phyloP scores from a whole-genome alignment of 2,888 invertebrate genomes.

The Scaptomyza flava region DNA sequence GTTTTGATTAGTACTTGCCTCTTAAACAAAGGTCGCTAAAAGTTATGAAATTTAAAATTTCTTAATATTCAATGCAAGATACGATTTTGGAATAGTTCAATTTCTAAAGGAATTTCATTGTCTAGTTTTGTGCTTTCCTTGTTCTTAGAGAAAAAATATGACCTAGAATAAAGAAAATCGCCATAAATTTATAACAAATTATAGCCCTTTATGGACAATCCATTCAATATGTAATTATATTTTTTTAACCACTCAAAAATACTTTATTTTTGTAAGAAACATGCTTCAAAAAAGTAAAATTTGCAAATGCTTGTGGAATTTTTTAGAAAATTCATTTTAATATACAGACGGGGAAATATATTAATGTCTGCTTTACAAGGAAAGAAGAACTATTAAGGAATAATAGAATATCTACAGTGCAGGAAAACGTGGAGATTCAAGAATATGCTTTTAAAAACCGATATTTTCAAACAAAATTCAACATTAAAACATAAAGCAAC shows the following conservation, averaged over 20 bases:
- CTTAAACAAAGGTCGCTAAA: neutral
- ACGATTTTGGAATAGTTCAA: too few relatives aligned
- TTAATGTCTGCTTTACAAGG: neutral
- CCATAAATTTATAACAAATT: neutral
- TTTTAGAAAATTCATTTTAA: neutral
- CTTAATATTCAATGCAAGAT: neutral
- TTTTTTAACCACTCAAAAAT: too few relatives aligned
- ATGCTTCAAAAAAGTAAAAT: neutral
- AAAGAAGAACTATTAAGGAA: neutral
- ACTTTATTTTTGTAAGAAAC: neutral
- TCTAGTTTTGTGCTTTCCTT: too few relatives aligned
- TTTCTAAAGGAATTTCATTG: too few relatives aligned
- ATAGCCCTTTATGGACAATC: neutral
- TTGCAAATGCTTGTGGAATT: too few relatives aligned
- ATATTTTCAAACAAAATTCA: neutral
- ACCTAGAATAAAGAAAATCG: neutral
- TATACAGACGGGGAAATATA: neutral
- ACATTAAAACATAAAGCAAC: neutral
- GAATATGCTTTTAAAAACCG: neutral
- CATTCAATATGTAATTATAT: neutral
- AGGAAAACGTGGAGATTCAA: neutral
- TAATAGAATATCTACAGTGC: neutral
- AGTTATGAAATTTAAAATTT: neutral
- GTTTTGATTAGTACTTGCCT: neutral
- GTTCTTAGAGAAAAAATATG: too few relatives aligned